phyloP scores from a whole-genome alignment of 2,797 vertebrate species.

The Pipistrellus kuhlii region DNA sequence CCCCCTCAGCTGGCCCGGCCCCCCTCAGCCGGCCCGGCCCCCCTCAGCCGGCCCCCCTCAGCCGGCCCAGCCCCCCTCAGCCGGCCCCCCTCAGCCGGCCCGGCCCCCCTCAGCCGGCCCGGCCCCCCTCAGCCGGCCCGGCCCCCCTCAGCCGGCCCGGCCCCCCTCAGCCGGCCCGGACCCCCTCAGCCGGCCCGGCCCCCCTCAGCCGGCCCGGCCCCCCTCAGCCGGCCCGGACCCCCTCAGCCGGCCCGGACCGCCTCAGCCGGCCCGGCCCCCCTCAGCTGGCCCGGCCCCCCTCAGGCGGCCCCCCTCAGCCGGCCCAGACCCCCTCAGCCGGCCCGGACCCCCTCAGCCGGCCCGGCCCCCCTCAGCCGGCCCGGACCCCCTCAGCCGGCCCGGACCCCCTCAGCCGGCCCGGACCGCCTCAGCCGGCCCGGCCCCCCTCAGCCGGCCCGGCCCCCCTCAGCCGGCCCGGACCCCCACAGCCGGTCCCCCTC shows the following conservation, averaged over 20 bases:
- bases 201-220: neutral
- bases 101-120: neutral
- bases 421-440: neutral
- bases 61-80: constrained; percentile 83
- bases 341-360: neutral
- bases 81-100: too few relatives aligned
- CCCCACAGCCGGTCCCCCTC: too few relatives aligned
- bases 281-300: neutral
- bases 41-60: too few relatives aligned
- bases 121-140: too few relatives aligned
- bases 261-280: too few relatives aligned
- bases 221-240: too few relatives aligned
- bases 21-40: too few relatives aligned
- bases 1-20: neutral
- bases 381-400: too few relatives aligned
- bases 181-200: too few relatives aligned
- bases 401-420: neutral
- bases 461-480: neutral
- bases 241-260: neutral
- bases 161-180: too few relatives aligned
- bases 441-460: neutral
- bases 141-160: neutral
- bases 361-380: neutral
- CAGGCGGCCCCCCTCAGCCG: too few relatives aligned
- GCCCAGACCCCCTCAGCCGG: too few relatives aligned